A percentile compares a stretch with the other conserved stretches of the same genome.
Evolutionary conservation across 2,888 invertebrate species (phyloP).

Genomic region (Caenorhabditis zanzibari): DNA sequence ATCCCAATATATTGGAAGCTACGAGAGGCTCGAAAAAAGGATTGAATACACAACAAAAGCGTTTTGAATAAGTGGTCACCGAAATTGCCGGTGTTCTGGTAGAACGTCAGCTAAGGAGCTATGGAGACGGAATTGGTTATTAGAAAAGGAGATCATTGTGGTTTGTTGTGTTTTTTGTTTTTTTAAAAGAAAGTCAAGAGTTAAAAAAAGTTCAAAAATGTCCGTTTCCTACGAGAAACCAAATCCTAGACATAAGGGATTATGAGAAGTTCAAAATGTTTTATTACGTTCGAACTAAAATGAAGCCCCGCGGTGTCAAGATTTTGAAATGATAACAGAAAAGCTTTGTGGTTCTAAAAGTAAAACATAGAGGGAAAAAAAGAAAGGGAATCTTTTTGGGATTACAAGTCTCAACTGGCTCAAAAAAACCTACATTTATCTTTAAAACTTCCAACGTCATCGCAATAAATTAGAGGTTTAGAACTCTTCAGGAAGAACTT

Average conservation of each 20-base stretch:
- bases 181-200: background rate
- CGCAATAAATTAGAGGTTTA: too few relatives aligned
- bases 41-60: slow-evolving; percentile 10
- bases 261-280: background rate
- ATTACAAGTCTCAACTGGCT: too few relatives aligned
- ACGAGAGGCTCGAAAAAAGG: slow-evolving; percentile 8
- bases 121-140: slow-evolving; percentile 20
- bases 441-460: too few relatives aligned
- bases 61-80: slow-evolving; percentile 33
- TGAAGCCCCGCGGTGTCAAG: background rate
- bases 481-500: too few relatives aligned
- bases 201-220: background rate
- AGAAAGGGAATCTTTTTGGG: too few relatives aligned
- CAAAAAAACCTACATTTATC: too few relatives aligned
- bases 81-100: slow-evolving; percentile 25
- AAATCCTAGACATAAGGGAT: background rate
- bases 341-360: too few relatives aligned
- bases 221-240: background rate
- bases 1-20: slow-evolving; percentile 23
- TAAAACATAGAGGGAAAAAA: too few relatives aligned
- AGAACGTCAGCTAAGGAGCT: slow-evolving; percentile 14
- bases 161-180: slow-evolving; percentile 7
- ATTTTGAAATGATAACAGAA: background rate
- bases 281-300: background rate
- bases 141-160: slow-evolving; percentile 13